Percentiles rank a stretch among this genome's conserved stretches.
Evolutionary conservation across 2,888 invertebrate species (phyloP).

Genomic region (Nomada fabriciana): DNA sequence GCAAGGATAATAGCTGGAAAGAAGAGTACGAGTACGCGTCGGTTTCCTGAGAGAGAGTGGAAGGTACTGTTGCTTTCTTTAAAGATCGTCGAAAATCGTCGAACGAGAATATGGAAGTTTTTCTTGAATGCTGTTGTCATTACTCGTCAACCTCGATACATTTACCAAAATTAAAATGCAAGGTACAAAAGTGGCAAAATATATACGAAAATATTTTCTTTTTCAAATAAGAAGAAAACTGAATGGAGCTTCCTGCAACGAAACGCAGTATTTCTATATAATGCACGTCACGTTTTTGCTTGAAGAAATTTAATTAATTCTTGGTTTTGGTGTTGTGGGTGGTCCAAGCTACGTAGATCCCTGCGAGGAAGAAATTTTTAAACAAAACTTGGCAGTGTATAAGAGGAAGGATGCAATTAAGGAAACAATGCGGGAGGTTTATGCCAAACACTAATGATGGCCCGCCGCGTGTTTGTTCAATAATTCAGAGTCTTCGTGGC

Average conservation of each 20-base stretch:
- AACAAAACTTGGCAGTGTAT: neutral
- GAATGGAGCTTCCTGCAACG: neutral
- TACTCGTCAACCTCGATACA: neutral
- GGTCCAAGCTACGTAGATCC: neutral
- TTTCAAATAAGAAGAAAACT: neutral
- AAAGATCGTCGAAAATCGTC: slow-evolving; percentile 31
- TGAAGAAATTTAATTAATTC: slow-evolving; percentile 11
- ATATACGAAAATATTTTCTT: neutral
- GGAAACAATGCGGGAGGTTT: slow-evolving; percentile 17
- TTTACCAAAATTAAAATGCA: no score
- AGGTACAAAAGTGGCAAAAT: no score
- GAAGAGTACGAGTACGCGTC: slow-evolving; percentile 19
- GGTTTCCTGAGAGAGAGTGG: slow-evolving; percentile 34
- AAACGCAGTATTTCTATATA: neutral
- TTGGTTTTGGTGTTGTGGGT: neutral
- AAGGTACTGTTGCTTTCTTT: slow-evolving; percentile 29
- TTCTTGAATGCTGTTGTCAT: neutral
- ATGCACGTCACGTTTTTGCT: neutral
- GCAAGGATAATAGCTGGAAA: slow-evolving; percentile 38
- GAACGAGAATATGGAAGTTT: neutral
- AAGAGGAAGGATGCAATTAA: slow-evolving; percentile 6
- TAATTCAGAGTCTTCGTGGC: neutral
- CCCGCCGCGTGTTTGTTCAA: slow-evolving; percentile 6
- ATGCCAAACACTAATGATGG: slow-evolving; percentile 5
- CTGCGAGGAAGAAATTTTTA: neutral